These are phyloP conservation scores for Pemphredon lugubris DNA, from an alignment of 2,888 invertebrate species.

Conservation along the genomic window DNA sequence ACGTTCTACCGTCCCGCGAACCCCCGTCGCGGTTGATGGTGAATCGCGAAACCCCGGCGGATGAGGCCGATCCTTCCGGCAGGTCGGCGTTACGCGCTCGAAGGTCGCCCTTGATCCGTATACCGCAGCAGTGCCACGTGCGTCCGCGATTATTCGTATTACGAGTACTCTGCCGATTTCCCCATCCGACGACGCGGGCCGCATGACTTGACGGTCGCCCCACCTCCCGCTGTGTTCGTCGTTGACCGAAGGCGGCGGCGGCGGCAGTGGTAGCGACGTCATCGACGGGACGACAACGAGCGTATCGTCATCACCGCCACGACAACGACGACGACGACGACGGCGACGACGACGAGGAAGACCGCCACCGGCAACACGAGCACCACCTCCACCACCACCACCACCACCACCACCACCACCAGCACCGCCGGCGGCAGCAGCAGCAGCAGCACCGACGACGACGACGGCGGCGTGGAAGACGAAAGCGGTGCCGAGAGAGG, in stretches of 20 bases:
- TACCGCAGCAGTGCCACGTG: background rate
- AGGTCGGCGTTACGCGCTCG: too few relatives aligned
- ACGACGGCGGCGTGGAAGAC: constrained; percentile 30
- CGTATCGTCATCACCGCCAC: constrained; percentile 38
- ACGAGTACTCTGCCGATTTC: constrained; percentile 37
- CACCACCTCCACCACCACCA: too few relatives aligned
- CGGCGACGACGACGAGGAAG: constrained; percentile 37
- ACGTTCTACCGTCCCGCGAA: too few relatives aligned
- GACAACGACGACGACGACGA: constrained; percentile 18
- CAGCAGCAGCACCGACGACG: too few relatives aligned
- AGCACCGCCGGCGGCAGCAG: too few relatives aligned
- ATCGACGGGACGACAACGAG: constrained; percentile 16
- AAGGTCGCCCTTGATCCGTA: constrained; percentile 33
- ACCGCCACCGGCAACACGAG: too few relatives aligned
- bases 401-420: too few relatives aligned
- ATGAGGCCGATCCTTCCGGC: too few relatives aligned
- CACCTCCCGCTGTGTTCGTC: constrained; percentile 58
- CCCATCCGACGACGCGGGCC: constrained; percentile 50
- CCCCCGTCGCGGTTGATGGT: too few relatives aligned
- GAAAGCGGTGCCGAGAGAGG: constrained; percentile 39
- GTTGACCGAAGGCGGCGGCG: constrained; percentile 58
- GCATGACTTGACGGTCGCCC: constrained; percentile 65
- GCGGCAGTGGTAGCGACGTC: constrained; percentile 54
- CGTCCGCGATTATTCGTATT: constrained; percentile 33
- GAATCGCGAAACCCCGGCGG: too few relatives aligned